Evolutionary conservation across 92 coral and sea anemone genomes (phyloP).

Genomic region (Heteractis magnifica): DNA sequence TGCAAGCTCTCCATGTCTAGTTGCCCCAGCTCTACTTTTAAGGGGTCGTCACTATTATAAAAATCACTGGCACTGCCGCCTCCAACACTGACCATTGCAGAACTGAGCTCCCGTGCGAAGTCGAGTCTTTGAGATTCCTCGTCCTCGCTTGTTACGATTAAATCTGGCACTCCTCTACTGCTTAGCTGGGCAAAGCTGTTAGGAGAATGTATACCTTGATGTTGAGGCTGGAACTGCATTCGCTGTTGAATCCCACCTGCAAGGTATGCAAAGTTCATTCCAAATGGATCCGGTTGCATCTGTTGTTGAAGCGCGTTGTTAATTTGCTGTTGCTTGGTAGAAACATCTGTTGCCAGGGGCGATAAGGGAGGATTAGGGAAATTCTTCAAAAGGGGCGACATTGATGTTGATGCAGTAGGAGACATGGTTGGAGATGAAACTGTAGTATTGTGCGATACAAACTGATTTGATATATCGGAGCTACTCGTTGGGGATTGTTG

Average conservation of each 20-base stretch:
- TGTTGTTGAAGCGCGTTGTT: conserved; percentile 64
- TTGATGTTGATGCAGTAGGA: conserved; percentile 69
- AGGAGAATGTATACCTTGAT: conserved; percentile 26
- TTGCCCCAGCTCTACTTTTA: conserved; percentile 69
- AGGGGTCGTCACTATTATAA: conserved; percentile 57
- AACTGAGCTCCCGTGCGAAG: conserved; percentile 72
- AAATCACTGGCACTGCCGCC: conserved; percentile 51
- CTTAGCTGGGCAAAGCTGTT: conserved; percentile 53
- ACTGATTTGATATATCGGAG: conserved; percentile 43
- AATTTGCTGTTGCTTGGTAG: conserved; percentile 75
- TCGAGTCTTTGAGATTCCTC: conserved; percentile 71
- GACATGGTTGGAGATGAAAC: conserved; percentile 73
- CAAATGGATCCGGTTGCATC: conserved; percentile 62
- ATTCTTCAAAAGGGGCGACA: conserved; percentile 74
- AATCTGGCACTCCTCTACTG: conserved; percentile 66
- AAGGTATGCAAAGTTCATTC: conserved; percentile 42
- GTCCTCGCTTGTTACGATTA: conserved; percentile 75
- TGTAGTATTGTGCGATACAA: conserved; percentile 48
- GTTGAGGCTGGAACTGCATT: conserved; percentile 61
- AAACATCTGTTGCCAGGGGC: conserved; percentile 62
- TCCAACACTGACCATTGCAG: conserved; percentile 59
- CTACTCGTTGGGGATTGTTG: conserved; percentile 40
- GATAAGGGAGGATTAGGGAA: conserved; percentile 78
- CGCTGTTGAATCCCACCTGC: conserved; percentile 44
- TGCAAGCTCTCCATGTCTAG: conserved; percentile 83